A percentile compares a stretch with the other conserved stretches of the same genome.
Evolutionary conservation across 2,888 invertebrate genomes (phyloP).

Genomic region (Pristionchus arcanus): DNA sequence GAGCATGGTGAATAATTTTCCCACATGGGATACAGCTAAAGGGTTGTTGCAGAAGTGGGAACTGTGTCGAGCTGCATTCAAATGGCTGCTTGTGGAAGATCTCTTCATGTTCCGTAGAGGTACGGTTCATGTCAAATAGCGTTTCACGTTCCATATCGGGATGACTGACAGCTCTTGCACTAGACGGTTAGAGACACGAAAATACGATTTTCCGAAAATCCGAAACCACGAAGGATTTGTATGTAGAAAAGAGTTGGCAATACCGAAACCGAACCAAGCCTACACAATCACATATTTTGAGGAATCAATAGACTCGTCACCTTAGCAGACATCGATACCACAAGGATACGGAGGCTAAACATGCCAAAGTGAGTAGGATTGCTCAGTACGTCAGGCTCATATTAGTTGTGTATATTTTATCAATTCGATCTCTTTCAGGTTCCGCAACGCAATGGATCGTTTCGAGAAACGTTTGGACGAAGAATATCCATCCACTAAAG

Average conservation of each 20-base stretch:
- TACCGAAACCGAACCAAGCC: too few relatives aligned
- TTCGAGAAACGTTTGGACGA: background rate
- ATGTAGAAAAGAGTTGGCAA: too few relatives aligned
- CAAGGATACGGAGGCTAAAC: background rate
- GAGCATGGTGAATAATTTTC: background rate
- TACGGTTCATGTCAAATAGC: too few relatives aligned
- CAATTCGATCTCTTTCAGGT: background rate
- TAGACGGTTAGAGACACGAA: too few relatives aligned
- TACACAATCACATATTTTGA: too few relatives aligned
- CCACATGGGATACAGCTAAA: too few relatives aligned
- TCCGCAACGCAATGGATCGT: background rate
- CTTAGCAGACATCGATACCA: background rate
- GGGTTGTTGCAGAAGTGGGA: constrained; percentile 12
- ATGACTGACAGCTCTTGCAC: too few relatives aligned
- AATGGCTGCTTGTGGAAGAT: background rate
- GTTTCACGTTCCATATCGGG: too few relatives aligned
- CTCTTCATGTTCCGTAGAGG: constrained; percentile 29
- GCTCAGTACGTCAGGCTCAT: background rate
- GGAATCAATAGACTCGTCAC: background rate
- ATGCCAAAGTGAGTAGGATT: background rate
- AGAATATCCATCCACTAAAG: background rate
- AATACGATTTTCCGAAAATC: too few relatives aligned
- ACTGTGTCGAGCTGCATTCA: constrained; percentile 24
- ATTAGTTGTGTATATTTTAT: background rate
- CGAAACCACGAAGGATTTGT: too few relatives aligned